Percentiles rank a stretch among this genome's conserved stretches.
Conservation (phyloP, 2,113 vertebrate species). For the Rhagologus leucostigma region DNA sequence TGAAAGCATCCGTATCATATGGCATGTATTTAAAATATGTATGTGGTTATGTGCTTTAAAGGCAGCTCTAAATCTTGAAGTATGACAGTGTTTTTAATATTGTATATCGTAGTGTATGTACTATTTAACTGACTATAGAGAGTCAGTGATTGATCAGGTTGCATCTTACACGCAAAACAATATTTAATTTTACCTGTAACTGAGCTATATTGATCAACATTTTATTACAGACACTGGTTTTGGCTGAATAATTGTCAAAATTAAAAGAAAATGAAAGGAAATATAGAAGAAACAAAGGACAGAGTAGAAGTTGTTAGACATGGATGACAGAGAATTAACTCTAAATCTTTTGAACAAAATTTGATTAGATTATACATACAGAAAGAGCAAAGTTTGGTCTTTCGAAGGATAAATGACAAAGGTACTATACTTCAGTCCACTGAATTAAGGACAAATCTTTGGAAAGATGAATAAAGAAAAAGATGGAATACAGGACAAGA, state of each 20-base stretch:
- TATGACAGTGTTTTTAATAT: not conserved
- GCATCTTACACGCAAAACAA: not conserved
- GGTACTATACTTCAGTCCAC: not conserved
- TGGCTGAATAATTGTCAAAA: not conserved
- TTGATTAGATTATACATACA: not conserved
- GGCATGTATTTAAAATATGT: not conserved
- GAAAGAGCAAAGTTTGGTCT: not conserved
- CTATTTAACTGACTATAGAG: not conserved
- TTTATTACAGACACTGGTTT: not conserved
- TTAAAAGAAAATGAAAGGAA: not conserved
- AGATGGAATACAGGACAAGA: not conserved
- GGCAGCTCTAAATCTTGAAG: not conserved
- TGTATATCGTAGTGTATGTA: not conserved
- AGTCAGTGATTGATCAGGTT: not conserved
- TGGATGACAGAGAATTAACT: not conserved
- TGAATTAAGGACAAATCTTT: not conserved
- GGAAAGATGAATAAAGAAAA: not conserved
- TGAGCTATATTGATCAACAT: not conserved
- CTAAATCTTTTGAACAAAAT: not conserved
- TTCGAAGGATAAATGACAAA: not conserved
- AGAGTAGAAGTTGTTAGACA: not conserved
- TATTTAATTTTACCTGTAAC: not conserved
- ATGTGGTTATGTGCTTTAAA: not conserved
- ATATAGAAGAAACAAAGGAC: not conserved
- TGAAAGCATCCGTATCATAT: rapidly evolving